phyloP scores from a whole-genome alignment of 2,113 vertebrate genomes.

The Calyptommatus sinebrachiatus region DNA sequence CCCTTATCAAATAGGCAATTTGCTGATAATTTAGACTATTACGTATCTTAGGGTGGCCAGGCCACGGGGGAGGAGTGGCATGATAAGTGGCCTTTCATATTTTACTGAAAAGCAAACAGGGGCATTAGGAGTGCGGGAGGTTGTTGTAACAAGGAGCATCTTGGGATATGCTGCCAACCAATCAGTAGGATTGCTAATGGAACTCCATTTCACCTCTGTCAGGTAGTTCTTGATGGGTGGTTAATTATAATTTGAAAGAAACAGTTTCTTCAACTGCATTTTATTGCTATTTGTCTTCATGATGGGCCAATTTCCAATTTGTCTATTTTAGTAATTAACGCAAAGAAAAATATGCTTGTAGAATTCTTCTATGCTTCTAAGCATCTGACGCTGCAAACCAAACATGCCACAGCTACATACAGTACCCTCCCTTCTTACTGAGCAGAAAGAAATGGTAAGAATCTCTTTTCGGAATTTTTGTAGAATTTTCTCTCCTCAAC shows the following conservation, averaged over 20 bases:
- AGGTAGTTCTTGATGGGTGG: conserved; percentile 64
- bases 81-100: conserved; percentile 68
- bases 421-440: not conserved
- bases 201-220: conserved; percentile 62
- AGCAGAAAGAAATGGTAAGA: not conserved
- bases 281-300: conserved; percentile 74
- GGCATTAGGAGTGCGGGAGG: conserved; percentile 55
- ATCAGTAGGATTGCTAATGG: conserved; percentile 40
- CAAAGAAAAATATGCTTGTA: conserved; percentile 65
- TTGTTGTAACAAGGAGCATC: conserved; percentile 52
- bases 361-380: conserved; percentile 41
- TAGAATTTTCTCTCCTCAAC: not conserved
- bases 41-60: conserved; percentile 67
- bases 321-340: conserved; percentile 70
- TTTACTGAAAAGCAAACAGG: conserved; percentile 65
- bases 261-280: conserved; percentile 55
- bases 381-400: conserved; percentile 35
- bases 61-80: conserved; percentile 32
- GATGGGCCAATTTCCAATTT: conserved; percentile 69
- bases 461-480: not conserved
- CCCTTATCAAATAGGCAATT: conserved; percentile 73
- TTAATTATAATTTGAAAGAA: conserved; percentile 69
- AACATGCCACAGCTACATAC: not conserved
- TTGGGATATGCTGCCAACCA: conserved; percentile 37
- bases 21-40: conserved; percentile 69